Conservation (phyloP, 2,113 vertebrate genomes). For the Aegithalos caudatus region DNA sequence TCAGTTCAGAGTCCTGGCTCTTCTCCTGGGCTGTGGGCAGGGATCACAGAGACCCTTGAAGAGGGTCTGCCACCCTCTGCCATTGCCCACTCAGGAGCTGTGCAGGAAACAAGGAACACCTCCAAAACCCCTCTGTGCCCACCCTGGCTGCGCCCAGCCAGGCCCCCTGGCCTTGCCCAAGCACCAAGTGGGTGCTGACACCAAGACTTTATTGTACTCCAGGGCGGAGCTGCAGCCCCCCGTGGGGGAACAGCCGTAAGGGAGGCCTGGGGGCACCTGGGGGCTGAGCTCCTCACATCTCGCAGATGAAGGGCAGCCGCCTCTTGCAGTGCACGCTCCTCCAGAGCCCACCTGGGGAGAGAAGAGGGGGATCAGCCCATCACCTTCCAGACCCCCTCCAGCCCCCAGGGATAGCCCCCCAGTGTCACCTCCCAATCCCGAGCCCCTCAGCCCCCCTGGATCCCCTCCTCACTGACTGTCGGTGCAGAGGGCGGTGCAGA, state of each 20-base stretch:
- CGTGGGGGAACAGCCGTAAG: fast-evolving
- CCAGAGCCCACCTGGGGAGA: background rate
- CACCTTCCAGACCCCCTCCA: background rate
- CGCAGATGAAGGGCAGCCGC: background rate
- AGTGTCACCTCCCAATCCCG: background rate
- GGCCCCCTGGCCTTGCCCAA: background rate
- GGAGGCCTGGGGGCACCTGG: background rate
- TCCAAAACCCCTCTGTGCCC: background rate
- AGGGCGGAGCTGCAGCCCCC: background rate
- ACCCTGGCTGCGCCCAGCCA: background rate
- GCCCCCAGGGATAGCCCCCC: background rate
- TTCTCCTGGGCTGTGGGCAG: background rate
- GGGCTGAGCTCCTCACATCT: background rate
- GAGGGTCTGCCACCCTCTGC: no score
- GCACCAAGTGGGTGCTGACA: background rate
- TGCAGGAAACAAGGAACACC: background rate
- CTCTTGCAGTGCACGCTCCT: background rate
- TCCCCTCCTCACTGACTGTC: background rate
- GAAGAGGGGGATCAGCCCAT: background rate
- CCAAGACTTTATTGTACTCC: background rate
- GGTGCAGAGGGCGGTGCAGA: background rate
- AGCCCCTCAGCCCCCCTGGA: background rate
- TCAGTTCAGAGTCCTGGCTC: background rate
- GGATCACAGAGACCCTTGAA: background rate
- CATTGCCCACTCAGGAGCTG: no score